phyloP scores from a whole-genome alignment of 2,113 vertebrate genomes.

The Cyprinus carpio region DNA sequence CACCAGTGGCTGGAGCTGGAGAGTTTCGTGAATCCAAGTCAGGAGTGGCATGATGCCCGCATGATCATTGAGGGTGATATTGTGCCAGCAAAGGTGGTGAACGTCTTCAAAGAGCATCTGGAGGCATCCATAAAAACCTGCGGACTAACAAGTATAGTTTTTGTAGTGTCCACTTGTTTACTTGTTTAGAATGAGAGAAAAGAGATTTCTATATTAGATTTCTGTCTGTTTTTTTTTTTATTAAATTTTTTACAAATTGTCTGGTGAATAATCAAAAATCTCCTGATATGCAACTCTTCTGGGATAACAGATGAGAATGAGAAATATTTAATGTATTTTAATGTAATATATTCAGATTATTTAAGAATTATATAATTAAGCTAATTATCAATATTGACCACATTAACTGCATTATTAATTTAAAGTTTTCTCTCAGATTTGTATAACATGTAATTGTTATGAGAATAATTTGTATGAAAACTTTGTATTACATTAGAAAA shows the following conservation, averaged over 20 bases:
- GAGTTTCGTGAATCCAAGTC: slow-evolving; percentile 78
- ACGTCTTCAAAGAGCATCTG: slow-evolving; percentile 76
- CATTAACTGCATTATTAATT: background rate
- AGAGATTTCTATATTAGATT: background rate
- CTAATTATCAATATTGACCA: background rate
- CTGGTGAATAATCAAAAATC: background rate
- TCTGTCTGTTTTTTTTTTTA: background rate
- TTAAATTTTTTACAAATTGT: background rate
- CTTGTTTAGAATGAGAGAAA: background rate
- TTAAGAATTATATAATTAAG: background rate
- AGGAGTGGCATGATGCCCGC: slow-evolving; percentile 79
- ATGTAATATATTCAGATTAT: background rate
- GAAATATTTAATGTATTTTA: too few relatives aligned
- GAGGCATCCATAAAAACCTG: slow-evolving; percentile 75
- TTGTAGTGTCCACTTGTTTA: background rate
- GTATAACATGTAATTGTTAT: background rate
- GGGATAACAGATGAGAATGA: background rate
- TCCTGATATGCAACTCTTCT: background rate
- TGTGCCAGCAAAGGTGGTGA: slow-evolving; percentile 79
- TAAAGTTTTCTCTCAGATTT: background rate
- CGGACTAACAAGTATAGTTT: slow-evolving; percentile 73
- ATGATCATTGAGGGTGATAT: slow-evolving; percentile 81
- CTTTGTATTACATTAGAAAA: background rate
- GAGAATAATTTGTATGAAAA: background rate
- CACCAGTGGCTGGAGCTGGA: slow-evolving; percentile 83